Conservation (phyloP, 2,797 vertebrate genomes). For the Manis pentadactyla region DNA sequence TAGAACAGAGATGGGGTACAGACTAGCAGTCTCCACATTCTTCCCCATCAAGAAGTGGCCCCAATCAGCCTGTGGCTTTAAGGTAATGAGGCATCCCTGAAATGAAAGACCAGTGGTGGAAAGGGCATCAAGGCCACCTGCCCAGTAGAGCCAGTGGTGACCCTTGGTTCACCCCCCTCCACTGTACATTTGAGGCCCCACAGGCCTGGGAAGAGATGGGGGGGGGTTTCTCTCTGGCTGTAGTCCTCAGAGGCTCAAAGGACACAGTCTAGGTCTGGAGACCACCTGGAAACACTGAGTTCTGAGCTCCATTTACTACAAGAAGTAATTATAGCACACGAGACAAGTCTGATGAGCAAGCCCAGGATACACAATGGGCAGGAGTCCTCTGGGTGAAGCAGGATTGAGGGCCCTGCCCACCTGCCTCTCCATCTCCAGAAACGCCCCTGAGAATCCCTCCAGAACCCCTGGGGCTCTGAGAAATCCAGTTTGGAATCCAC, state of each 20-base stretch:
- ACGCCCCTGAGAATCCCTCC: not conserved
- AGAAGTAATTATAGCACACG: not conserved
- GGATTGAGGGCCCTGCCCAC: not conserved
- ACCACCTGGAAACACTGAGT: accelerated
- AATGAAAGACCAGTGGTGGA: not conserved
- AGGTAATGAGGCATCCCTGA: not conserved
- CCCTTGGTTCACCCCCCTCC: not conserved
- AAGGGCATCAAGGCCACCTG: not conserved
- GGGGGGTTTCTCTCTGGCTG: not conserved
- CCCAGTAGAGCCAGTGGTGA: not conserved
- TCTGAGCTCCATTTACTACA: not conserved
- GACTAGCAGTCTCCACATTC: not conserved
- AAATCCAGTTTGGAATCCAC: not conserved
- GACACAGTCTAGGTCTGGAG: not conserved
- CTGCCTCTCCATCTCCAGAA: not conserved
- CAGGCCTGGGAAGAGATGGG: not conserved
- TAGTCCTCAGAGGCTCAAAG: not conserved
- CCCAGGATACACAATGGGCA: not conserved
- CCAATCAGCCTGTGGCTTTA: not conserved
- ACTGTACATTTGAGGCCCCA: accelerated
- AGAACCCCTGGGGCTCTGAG: not conserved
- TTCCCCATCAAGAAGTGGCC: not conserved
- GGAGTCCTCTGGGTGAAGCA: not conserved
- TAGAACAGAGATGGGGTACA: not conserved
- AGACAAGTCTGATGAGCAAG: not conserved